A percentile compares a stretch with the other conserved stretches of the same genome.
These are phyloP conservation scores for human (Homo sapiens) DNA, from an alignment of 2,113 vertebrate species.

Conservation along the genomic window DNA sequence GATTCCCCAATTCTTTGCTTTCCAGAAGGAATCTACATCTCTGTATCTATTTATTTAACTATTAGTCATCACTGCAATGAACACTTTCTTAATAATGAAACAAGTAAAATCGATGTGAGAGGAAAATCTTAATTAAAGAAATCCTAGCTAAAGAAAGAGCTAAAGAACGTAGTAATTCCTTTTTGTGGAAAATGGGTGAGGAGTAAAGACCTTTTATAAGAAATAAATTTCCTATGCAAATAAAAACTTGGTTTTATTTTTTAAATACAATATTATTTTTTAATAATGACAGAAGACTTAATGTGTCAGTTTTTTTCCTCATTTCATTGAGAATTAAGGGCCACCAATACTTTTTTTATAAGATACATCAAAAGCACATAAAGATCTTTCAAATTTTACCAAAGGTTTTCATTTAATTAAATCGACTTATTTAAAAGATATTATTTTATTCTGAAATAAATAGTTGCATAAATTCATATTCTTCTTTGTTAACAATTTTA, in stretches of 20 bases:
- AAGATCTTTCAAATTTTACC: not conserved
- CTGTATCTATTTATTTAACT: not conserved
- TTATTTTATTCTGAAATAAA: slow-evolving; percentile 19
- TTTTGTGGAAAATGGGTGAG: slow-evolving; percentile 1
- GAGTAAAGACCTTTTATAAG: not conserved
- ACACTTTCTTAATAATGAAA: slow-evolving; percentile 3
- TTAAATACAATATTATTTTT: slow-evolving; percentile 39
- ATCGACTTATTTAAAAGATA: not conserved
- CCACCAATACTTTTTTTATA: not conserved
- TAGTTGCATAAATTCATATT: not conserved
- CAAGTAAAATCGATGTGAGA: not conserved
- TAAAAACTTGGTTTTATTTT: slow-evolving; percentile 43
- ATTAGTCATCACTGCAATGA: not conserved
- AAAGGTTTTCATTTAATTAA: slow-evolving; percentile 44
- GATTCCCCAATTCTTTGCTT: not conserved
- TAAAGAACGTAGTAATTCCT: not conserved
- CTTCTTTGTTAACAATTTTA: not conserved
- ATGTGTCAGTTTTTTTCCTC: not conserved
- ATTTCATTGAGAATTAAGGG: slow-evolving; percentile 22
- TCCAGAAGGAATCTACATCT: not conserved
- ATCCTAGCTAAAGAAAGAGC: not conserved
- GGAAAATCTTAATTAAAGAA: not conserved
- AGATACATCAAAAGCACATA: not conserved
- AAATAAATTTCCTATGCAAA: slow-evolving; percentile 38
- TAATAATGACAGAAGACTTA: slow-evolving; percentile 7